Evolutionary conservation across 2,797 vertebrate species (phyloP), one percentile per base, ranked within the genome.

Genomic region (Clarias pachynema): DNA sequence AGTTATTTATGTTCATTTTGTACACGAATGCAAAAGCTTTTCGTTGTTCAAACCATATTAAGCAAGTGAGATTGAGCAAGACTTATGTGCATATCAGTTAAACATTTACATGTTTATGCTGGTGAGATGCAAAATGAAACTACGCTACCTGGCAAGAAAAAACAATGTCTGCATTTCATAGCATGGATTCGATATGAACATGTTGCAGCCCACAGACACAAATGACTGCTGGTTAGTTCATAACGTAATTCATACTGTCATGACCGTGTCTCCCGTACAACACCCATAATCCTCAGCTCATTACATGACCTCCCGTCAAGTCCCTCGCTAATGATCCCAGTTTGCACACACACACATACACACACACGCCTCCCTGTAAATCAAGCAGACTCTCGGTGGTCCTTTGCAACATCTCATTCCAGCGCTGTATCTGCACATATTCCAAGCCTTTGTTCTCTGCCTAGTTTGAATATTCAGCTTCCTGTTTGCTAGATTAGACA

Each of bases 231-330:
- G 12, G 49, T 14, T 53, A 53, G 49, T 0, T 14, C 12, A 53
- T 53, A 53, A 53, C 49, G 12, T 53, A 53, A 53, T 53, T 62
- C 8, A 62, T 62, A 62, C 8, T 24, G 59, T 62, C 59, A n/a
- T n/a, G 24, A n/a, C 60, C 7, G 24, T 12, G 60, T 63, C 26
- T 69, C 31, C 18, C 31, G 20, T 34, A 37, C 31, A n/a, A 24
- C 37, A 44, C 37, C 69, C 37, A 72, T n/a, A 44, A 74, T 74
- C 40, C 15, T 74, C 72, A 74, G 72, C 72, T 74, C 22, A 14
- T n/a, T 14, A 72, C 37, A 72, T 44, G 69, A 44, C 20, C 15
- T n/a, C 40, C 44, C 44, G 69, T n/a, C 72, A 72, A 73, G 12
- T 2, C 16, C 44, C n/a, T 3, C n/a, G 4, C 26, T 75, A 77